Conservation (phyloP, 2,797 vertebrate genomes). For the Thamnophis elegans region DNA sequence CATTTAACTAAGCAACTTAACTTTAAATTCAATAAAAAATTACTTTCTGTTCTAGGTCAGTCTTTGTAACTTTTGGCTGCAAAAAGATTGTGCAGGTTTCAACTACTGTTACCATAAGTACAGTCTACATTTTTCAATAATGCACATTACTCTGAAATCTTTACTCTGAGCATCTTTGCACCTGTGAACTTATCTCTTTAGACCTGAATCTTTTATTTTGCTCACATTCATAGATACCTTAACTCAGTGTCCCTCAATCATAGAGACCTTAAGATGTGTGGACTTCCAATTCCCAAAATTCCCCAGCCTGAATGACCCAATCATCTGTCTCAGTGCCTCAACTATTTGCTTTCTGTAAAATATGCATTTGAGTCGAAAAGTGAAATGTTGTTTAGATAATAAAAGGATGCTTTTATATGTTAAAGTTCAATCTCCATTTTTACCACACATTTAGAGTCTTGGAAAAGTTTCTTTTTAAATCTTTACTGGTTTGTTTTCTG, state of each 20-base stretch:
- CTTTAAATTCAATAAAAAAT: background rate
- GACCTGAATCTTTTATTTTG: background rate
- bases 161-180: background rate
- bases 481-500: background rate
- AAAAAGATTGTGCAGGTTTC: background rate
- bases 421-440: background rate
- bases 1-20: background rate
- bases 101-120: background rate
- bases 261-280: background rate
- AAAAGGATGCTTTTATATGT: background rate
- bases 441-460: background rate
- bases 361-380: background rate
- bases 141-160: background rate
- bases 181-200: background rate
- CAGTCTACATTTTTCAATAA: background rate
- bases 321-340: background rate
- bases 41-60: background rate
- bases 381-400: background rate
- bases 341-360: background rate
- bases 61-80: background rate
- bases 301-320: background rate
- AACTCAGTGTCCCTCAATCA: background rate
- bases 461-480: background rate
- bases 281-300: background rate
- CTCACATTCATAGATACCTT: background rate